phyloP scores from a whole-genome alignment of 1,140 invertebrate species.

The Idris sp. region DNA sequence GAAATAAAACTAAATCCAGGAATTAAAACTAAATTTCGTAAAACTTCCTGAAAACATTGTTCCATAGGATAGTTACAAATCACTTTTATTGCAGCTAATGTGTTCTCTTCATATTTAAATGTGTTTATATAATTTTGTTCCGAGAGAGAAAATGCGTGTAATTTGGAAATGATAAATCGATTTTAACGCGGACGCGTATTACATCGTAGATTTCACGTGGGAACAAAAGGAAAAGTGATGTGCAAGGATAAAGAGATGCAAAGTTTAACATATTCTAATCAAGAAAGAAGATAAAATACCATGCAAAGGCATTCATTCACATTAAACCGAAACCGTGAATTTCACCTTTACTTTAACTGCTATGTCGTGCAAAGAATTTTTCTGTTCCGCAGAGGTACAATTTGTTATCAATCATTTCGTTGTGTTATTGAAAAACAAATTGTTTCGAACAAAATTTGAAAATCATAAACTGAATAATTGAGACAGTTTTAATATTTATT shows the following conservation, averaged over 20 bases:
- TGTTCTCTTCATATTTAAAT: conserved; percentile 16
- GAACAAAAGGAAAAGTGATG: conserved; percentile 56
- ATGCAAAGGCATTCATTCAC: conserved; percentile 13
- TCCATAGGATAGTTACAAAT: too few species aligned
- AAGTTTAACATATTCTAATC: conserved; percentile 40
- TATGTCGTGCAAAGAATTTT: conserved; percentile 16
- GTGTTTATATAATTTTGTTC: conserved; percentile 45
- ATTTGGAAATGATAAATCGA: conserved; percentile 56
- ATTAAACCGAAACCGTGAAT: conserved; percentile 40
- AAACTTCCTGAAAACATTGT: too few species aligned
- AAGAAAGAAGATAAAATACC: conserved; percentile 38
- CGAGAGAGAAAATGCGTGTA: conserved; percentile 45
- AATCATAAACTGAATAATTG: too few species aligned
- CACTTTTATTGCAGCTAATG: background rate
- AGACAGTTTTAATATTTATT: too few species aligned
- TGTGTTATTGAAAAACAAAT: too few species aligned
- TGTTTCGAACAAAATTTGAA: too few species aligned
- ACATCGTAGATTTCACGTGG: conserved; percentile 43
- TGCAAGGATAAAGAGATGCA: conserved; percentile 41
- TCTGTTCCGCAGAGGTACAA: background rate
- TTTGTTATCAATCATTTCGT: too few species aligned
- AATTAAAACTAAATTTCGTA: too few species aligned
- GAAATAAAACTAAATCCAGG: too few species aligned
- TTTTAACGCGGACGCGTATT: conserved; percentile 36
- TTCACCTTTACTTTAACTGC: conserved; percentile 42